These are phyloP conservation scores for Drosophila equinoxialis DNA, from an alignment of 1,140 invertebrate genomes.

Conservation along the genomic window DNA sequence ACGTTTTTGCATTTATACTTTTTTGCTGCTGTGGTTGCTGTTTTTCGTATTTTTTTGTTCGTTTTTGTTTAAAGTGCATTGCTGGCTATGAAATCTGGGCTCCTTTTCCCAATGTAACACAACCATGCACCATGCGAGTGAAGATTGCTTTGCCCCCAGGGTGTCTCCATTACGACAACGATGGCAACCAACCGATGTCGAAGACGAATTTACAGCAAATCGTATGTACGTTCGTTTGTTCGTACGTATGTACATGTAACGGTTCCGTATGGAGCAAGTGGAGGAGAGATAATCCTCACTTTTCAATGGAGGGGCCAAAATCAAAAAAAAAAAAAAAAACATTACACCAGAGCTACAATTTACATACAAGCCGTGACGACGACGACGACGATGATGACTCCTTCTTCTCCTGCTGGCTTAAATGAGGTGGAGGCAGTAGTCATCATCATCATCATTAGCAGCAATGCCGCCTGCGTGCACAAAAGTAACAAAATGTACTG, in stretches of 20 bases:
- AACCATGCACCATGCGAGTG: constrained; percentile 82
- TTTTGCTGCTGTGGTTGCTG: constrained; percentile 23
- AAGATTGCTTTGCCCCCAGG: constrained; percentile 71
- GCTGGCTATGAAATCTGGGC: constrained; percentile 77
- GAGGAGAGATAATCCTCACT: constrained; percentile 1
- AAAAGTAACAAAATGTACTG: constrained; percentile 83
- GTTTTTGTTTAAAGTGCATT: constrained; percentile 61
- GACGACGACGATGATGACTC: not conserved
- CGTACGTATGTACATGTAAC: not conserved
- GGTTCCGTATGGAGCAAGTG: constrained; percentile 4
- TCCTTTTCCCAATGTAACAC: constrained; percentile 83
- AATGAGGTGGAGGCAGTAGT: constrained; percentile 1
- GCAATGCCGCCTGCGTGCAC: constrained; percentile 64
- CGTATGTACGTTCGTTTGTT: not conserved
- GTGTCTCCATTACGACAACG: constrained; percentile 63
- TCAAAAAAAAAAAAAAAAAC: not conserved
- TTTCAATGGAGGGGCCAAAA: constrained; percentile 7
- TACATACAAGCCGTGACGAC: not conserved
- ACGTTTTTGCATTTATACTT: constrained; percentile 20
- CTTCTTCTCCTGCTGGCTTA: not conserved
- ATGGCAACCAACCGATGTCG: constrained; percentile 1
- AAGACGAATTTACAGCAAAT: constrained; percentile 3
- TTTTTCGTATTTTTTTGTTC: constrained; percentile 25
- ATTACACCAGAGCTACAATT: not conserved
- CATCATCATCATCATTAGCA: constrained; percentile 17